Conservation (phyloP, 2,797 vertebrate genomes). For the Acanthurus leucopareius region DNA sequence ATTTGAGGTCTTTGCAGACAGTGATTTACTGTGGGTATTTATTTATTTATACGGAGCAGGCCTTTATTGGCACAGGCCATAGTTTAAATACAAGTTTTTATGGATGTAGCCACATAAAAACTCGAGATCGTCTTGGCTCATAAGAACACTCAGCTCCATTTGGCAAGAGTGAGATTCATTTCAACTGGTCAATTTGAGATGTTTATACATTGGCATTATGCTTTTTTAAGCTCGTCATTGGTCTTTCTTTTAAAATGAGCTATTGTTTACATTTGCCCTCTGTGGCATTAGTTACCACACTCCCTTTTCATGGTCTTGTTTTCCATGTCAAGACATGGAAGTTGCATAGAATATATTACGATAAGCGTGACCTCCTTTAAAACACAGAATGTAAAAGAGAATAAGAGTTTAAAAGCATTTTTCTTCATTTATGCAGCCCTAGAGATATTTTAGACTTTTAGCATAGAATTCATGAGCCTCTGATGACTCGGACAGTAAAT, state of each 20-base stretch:
- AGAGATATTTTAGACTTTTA: conserved; percentile 12
- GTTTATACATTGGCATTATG: conserved; percentile 57
- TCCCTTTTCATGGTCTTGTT: conserved; percentile 69
- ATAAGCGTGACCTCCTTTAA: conserved; percentile 33
- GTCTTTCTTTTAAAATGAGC: conserved; percentile 37
- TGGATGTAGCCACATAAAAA: conserved; percentile 61
- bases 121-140: conserved; percentile 50
- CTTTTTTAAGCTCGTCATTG: conserved; percentile 52
- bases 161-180: conserved; percentile 52
- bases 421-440: conserved; percentile 12
- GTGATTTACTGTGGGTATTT: conserved; percentile 69
- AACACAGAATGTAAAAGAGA: conserved; percentile 35
- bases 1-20: conserved; percentile 66
- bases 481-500: conserved; percentile 49
- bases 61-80: conserved; percentile 69
- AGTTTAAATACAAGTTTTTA: conserved; percentile 58
- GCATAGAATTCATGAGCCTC: conserved; percentile 54
- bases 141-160: conserved; percentile 57
- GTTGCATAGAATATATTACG: conserved; percentile 52
- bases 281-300: conserved; percentile 53
- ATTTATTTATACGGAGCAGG: conserved; percentile 63
- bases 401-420: conserved; percentile 19
- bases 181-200: conserved; percentile 41
- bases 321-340: conserved; percentile 61
- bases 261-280: conserved; percentile 65